Percentiles rank a stretch among this genome's conserved stretches.
Conservation (phyloP, 2,797 vertebrate genomes). For the Cossypha dichroa region DNA sequence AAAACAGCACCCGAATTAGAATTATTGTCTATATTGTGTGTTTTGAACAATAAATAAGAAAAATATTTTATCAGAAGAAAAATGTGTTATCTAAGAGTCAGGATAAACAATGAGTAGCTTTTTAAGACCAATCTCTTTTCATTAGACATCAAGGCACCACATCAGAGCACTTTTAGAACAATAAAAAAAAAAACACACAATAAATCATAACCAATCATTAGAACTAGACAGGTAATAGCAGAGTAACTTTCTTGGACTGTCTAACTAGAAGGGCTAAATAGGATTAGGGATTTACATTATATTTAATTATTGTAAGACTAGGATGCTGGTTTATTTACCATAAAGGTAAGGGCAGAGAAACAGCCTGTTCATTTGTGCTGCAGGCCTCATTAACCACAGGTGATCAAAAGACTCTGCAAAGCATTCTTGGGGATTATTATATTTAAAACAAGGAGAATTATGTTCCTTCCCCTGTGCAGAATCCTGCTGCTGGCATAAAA, state of each 20-base stretch:
- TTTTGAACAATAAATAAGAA: slow-evolving; percentile 96
- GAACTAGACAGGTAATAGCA: slow-evolving; percentile 84
- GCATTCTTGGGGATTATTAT: slow-evolving; percentile 53
- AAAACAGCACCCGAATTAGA: slow-evolving; percentile 83
- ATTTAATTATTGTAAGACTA: slow-evolving; percentile 80
- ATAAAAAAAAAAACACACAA: slow-evolving; percentile 79
- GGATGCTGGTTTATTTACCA: slow-evolving; percentile 77
- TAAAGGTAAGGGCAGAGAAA: slow-evolving; percentile 77
- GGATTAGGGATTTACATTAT: slow-evolving; percentile 83
- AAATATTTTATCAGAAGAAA: slow-evolving; percentile 94
- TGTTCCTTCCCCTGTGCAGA: slow-evolving; percentile 16
- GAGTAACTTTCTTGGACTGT: slow-evolving; percentile 79
- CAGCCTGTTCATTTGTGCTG: slow-evolving; percentile 66
- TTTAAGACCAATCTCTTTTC: slow-evolving; percentile 86
- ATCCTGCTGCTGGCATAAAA: slow-evolving; percentile 24
- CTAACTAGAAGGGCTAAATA: slow-evolving; percentile 78
- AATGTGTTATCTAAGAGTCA: slow-evolving; percentile 89
- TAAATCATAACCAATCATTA: slow-evolving; percentile 86
- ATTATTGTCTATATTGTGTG: slow-evolving; percentile 81
- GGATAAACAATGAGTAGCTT: slow-evolving; percentile 84
- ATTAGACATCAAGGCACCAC: slow-evolving; percentile 97
- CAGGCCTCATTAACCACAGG: slow-evolving; percentile 77
- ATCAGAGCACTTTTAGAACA: slow-evolving; percentile 85
- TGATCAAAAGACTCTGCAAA: slow-evolving; percentile 69
- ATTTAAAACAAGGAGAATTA: slow-evolving; percentile 55